Evolutionary conservation across 2,113 vertebrate genomes (phyloP).

Genomic region (Megaceryle torquata): DNA sequence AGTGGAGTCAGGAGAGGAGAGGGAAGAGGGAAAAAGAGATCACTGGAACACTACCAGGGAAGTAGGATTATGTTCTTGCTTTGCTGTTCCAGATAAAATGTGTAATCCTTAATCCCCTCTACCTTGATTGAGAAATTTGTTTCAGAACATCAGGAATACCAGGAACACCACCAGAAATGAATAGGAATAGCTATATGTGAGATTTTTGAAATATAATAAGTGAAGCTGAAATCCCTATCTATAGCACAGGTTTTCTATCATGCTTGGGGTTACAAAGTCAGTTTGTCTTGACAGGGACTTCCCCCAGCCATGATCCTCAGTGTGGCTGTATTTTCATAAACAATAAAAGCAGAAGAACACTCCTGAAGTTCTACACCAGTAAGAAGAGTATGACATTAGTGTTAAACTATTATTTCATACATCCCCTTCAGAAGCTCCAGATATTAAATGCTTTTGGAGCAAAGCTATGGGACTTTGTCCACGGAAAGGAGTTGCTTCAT

Average conservation of each 20-base stretch:
- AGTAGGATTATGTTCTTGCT: background rate
- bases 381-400: background rate
- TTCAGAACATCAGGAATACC: background rate
- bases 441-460: background rate
- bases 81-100: background rate
- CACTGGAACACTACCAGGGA: background rate
- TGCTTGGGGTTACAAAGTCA: background rate
- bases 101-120: background rate
- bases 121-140: background rate
- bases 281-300: background rate
- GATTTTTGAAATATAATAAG: background rate
- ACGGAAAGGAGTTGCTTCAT: background rate
- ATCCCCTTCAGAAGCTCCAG: background rate
- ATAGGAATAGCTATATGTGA: background rate
- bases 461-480: background rate
- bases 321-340: background rate
- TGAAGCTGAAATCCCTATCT: background rate
- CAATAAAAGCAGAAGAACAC: background rate
- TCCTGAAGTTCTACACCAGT: background rate
- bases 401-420: background rate
- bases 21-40: background rate
- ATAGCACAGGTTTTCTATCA: background rate
- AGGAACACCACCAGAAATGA: background rate
- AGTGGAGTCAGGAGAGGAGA: fast-evolving
- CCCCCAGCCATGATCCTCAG: fast-evolving